Percentiles rank a stretch among this genome's conserved stretches.
phyloP scores from a whole-genome alignment of 2,888 invertebrate species.

The Diarsia rubi region DNA sequence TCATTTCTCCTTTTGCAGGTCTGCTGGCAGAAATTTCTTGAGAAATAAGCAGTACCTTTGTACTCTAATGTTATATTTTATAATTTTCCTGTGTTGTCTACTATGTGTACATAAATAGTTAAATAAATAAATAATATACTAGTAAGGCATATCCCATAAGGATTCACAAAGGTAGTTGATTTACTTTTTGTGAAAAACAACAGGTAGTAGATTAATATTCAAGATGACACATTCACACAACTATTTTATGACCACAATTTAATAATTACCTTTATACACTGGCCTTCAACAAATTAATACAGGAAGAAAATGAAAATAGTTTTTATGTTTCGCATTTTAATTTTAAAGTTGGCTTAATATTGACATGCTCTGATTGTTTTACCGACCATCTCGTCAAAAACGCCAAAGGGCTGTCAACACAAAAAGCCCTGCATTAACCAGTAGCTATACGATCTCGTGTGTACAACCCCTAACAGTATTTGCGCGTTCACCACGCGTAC shows the following conservation, averaged over 20 bases:
- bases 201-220: not conserved
- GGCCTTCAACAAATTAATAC: not conserved
- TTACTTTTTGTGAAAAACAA: not conserved
- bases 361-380: not conserved
- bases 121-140: not conserved
- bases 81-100: no score
- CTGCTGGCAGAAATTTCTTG: no score
- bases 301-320: not conserved
- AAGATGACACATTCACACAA: not conserved
- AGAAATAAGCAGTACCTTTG: no score
- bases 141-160: not conserved
- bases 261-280: not conserved
- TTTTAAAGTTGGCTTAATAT: not conserved
- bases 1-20: no score
- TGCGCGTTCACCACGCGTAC: not conserved
- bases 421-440: slow-evolving; percentile 6
- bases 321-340: not conserved
- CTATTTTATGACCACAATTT: not conserved
- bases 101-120: no score
- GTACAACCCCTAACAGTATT: slow-evolving; percentile 26
- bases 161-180: not conserved
- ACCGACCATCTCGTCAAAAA: not conserved
- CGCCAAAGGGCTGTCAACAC: slow-evolving; percentile 9
- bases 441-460: slow-evolving; percentile 6
- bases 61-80: no score